Conservation (phyloP, 1,140 invertebrate genomes). For the Linepithema humile region DNA sequence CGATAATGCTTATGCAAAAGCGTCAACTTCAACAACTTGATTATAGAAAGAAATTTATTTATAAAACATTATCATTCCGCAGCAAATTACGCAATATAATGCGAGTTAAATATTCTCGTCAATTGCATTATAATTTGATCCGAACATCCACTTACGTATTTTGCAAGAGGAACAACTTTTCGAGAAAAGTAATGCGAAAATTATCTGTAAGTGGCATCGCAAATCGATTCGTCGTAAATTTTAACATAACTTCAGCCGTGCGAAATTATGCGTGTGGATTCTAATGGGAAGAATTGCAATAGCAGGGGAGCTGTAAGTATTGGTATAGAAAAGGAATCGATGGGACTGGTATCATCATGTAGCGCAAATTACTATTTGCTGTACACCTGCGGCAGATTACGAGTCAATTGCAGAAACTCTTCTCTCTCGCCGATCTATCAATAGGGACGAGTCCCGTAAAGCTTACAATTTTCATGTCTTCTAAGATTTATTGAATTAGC, state of each 20-base stretch:
- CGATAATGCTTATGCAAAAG: neutral
- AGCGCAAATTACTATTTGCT: constrained; percentile 2
- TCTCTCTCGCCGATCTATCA: neutral
- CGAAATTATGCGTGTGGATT: neutral
- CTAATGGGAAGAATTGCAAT: neutral
- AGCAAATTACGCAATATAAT: neutral
- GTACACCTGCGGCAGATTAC: neutral
- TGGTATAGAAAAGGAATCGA: neutral
- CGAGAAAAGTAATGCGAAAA: neutral
- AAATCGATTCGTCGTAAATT: neutral
- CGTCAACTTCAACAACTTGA: neutral
- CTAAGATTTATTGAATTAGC: constrained; percentile 6
- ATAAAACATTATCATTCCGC: neutral
- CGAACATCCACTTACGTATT: neutral
- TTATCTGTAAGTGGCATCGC: neutral
- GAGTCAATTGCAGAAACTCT: constrained; percentile 15
- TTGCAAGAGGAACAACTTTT: neutral
- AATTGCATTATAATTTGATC: neutral
- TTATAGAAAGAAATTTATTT: neutral
- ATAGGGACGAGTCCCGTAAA: constrained; percentile 2
- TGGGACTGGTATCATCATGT: constrained; percentile 16
- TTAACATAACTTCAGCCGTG: neutral
- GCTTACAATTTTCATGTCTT: constrained; percentile 4
- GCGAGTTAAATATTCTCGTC: neutral
- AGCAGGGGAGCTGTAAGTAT: neutral